These are phyloP conservation scores for Myrmecophaga tridactyla DNA, from an alignment of 2,113 vertebrate genomes.

Conservation along the genomic window DNA sequence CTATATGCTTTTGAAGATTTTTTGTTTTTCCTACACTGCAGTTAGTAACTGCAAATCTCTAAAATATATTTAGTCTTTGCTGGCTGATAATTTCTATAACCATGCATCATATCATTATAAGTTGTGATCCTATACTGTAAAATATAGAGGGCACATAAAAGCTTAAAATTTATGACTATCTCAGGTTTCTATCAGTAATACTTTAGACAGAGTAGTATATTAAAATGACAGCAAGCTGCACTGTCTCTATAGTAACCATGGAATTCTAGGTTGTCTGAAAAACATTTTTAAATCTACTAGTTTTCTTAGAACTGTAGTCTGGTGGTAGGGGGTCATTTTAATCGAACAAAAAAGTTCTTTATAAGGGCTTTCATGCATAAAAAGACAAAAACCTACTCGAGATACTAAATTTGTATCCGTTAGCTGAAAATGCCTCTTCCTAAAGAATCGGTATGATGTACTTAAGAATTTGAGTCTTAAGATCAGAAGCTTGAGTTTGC, in stretches of 20 bases:
- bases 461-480: background rate
- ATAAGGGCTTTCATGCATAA: background rate
- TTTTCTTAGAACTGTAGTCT: background rate
- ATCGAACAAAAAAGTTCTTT: conserved; percentile 7
- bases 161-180: conserved; percentile 33
- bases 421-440: conserved; percentile 7
- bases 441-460: background rate
- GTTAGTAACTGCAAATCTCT: conserved; percentile 28
- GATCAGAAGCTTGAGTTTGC: background rate
- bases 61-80: conserved; percentile 57
- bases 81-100: no score
- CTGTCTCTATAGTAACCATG: conserved; percentile 38
- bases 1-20: background rate
- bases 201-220: conserved; percentile 46
- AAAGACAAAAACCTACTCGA: conserved; percentile 2
- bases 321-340: background rate
- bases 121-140: background rate
- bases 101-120: conserved; percentile 16
- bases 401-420: background rate
- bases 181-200: conserved; percentile 25
- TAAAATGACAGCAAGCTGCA: conserved; percentile 61
- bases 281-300: background rate
- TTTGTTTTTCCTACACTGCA: conserved; percentile 31
- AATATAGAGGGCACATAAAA: conserved; percentile 41
- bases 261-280: conserved; percentile 46